phyloP scores from a whole-genome alignment of 2,888 invertebrate species.

The Agrilus mali region DNA sequence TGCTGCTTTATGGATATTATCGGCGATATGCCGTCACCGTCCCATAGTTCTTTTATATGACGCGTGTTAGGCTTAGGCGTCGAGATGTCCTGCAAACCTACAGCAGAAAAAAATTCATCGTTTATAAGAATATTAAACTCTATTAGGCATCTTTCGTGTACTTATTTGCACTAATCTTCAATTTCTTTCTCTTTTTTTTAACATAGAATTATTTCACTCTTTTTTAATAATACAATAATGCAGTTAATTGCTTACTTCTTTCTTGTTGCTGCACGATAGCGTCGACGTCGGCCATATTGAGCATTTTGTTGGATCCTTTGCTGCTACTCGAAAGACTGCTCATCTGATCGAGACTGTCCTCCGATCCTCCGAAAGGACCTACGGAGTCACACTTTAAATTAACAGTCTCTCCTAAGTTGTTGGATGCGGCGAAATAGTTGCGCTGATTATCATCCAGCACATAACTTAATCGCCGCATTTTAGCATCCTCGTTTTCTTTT shows the following conservation, averaged over 20 bases:
- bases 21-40: slow-evolving; percentile 25
- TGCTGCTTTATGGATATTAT: slow-evolving; percentile 17
- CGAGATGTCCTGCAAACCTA: slow-evolving; percentile 29
- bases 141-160: too few species aligned
- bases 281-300: slow-evolving; percentile 31
- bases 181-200: not conserved
- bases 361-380: slow-evolving; percentile 25
- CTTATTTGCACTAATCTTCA: too few species aligned
- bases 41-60: slow-evolving; percentile 16
- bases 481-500: slow-evolving; percentile 5
- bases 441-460: slow-evolving; percentile 1
- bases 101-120: slow-evolving; percentile 3
- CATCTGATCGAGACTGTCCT: slow-evolving; percentile 31
- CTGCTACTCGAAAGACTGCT: slow-evolving; percentile 29
- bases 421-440: too few species aligned
- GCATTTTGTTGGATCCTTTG: slow-evolving; percentile 27
- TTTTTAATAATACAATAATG: too few species aligned
- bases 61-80: slow-evolving; percentile 25
- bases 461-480: slow-evolving; percentile 4
- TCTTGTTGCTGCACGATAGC: slow-evolving; percentile 30
- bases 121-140: not conserved
- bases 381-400: slow-evolving; percentile 13
- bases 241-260: slow-evolving; percentile 24
- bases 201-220: slow-evolving; percentile 1
- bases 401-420: not conserved